Conservation (phyloP, 2,888 invertebrate genomes). For the Gnatocerus cornutus region DNA sequence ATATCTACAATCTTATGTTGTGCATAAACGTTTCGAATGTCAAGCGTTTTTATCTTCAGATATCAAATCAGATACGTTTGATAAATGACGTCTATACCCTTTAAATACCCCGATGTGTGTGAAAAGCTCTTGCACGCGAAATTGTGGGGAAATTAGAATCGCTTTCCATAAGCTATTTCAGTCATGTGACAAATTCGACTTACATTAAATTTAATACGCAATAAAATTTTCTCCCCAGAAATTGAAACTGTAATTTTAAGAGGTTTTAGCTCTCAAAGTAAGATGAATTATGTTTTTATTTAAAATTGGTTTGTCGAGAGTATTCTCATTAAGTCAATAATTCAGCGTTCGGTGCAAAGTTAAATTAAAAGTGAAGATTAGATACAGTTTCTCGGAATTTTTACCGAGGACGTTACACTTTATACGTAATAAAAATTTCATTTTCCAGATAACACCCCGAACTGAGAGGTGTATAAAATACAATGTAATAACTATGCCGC, state of each 20-base stretch:
- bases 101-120: no score
- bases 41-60: no score
- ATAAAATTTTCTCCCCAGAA: slow-evolving; percentile 32
- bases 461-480: slow-evolving; percentile 4
- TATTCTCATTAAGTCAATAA: slow-evolving; percentile 7
- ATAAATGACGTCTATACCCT: no score
- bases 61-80: no score
- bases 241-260: slow-evolving; percentile 27
- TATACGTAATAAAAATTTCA: slow-evolving; percentile 19
- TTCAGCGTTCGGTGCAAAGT: neutral
- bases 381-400: neutral
- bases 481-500: slow-evolving; percentile 5
- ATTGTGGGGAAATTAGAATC: slow-evolving; percentile 1
- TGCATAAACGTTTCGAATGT: no score
- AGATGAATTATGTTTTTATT: slow-evolving; percentile 16
- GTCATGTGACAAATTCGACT: slow-evolving; percentile 22
- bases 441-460: slow-evolving; percentile 6
- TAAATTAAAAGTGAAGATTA: slow-evolving; percentile 13
- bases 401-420: slow-evolving; percentile 3
- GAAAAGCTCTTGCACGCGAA: neutral
- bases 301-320: slow-evolving; percentile 18
- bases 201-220: slow-evolving; percentile 30
- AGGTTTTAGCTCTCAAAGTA: slow-evolving; percentile 19
- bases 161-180: slow-evolving; percentile 5
- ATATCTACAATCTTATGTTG: no score